phyloP scores from a whole-genome alignment of 1,140 invertebrate species.

The Microvelia longipes region DNA sequence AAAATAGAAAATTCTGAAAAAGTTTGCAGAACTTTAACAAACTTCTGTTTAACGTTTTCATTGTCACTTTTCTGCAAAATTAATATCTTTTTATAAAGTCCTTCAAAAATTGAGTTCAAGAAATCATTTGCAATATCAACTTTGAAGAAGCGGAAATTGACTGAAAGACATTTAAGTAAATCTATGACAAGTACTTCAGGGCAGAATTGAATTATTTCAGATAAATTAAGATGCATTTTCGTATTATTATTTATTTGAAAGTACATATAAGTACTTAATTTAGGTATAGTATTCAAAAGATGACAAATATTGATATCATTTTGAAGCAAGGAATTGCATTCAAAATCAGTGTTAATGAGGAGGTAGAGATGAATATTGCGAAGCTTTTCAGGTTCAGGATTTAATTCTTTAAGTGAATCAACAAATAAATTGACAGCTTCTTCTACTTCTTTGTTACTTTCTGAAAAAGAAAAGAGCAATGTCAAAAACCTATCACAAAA shows the following conservation, averaged over 20 bases:
- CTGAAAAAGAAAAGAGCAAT: too few relatives aligned
- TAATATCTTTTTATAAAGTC: neutral
- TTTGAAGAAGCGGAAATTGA: neutral
- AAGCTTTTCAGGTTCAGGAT: neutral
- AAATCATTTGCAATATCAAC: neutral
- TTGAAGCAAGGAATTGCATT: neutral
- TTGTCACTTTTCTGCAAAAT: neutral
- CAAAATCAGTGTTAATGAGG: slow-evolving; percentile 7
- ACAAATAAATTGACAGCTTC: neutral
- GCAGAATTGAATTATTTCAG: slow-evolving; percentile 1
- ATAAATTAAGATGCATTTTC: neutral
- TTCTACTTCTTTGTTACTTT: neutral
- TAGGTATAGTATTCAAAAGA: neutral
- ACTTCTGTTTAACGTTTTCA: neutral
- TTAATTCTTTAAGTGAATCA: neutral
- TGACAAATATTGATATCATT: slow-evolving; percentile 9
- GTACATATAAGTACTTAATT: slow-evolving; percentile 7
- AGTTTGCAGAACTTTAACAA: slow-evolving; percentile 7
- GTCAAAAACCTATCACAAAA: too few relatives aligned
- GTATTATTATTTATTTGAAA: neutral
- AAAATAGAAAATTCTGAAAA: neutral
- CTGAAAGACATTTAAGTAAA: neutral
- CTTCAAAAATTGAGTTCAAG: neutral
- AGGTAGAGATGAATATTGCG: slow-evolving; percentile 4
- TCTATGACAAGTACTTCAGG: slow-evolving; percentile 7